Percentiles rank a stretch among this genome's conserved stretches.
These are phyloP conservation scores for Lineus longissimus DNA, from an alignment of 1,140 invertebrate genomes.

Conservation along the genomic window DNA sequence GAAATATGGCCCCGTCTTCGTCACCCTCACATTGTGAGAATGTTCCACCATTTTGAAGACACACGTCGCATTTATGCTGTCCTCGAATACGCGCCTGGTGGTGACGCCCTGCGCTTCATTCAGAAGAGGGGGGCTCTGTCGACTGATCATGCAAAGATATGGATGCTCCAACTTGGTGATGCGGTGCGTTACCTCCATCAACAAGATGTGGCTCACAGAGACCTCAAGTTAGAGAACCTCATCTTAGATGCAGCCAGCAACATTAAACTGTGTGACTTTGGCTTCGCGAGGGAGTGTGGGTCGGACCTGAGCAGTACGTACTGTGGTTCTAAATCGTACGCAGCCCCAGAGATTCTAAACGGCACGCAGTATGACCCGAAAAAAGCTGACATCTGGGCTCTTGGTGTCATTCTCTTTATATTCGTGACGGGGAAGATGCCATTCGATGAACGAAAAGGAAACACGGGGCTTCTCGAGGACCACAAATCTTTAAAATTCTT, in stretches of 20 bases:
- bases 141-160: conserved; percentile 36
- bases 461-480: conserved; percentile 45
- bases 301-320: conserved; percentile 60
- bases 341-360: conserved; percentile 66
- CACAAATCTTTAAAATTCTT: conserved; percentile 44
- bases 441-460: conserved; percentile 51
- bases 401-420: conserved; percentile 53
- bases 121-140: conserved; percentile 46
- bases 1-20: conserved; percentile 83
- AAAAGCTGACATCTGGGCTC: conserved; percentile 53
- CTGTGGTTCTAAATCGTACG: conserved; percentile 68
- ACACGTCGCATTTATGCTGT: conserved; percentile 43
- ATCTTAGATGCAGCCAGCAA: conserved; percentile 74
- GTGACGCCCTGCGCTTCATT: conserved; percentile 47
- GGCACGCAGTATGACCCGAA: conserved; percentile 53
- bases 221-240: conserved; percentile 86
- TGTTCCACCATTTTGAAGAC: conserved; percentile 47
- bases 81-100: conserved; percentile 45
- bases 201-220: conserved; percentile 81
- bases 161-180: conserved; percentile 26
- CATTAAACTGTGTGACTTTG: conserved; percentile 85
- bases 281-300: conserved; percentile 60
- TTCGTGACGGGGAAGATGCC: conserved; percentile 53
- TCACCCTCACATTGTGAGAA: conserved; percentile 80
- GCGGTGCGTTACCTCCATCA: conserved; percentile 80